Conservation (phyloP, 2,797 vertebrate species). For the Aratinga solstitialis region DNA sequence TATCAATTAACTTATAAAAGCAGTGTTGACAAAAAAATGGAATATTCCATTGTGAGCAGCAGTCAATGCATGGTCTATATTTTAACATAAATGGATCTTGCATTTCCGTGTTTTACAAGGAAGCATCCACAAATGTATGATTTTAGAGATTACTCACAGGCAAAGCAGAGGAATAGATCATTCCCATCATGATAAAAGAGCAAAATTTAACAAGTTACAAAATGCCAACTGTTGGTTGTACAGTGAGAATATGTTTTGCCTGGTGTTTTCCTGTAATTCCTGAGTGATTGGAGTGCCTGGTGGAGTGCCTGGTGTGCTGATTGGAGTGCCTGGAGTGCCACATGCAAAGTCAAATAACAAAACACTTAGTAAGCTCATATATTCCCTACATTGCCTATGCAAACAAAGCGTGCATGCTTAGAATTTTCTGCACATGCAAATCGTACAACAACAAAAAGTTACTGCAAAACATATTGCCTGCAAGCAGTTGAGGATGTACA, state of each 20-base stretch:
- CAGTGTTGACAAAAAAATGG: background rate
- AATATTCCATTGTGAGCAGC: background rate
- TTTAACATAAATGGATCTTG: background rate
- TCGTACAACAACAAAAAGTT: background rate
- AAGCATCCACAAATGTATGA: background rate
- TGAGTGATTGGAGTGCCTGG: background rate
- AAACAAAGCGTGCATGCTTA: background rate
- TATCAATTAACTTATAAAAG: conserved; percentile 18
- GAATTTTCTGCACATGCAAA: background rate
- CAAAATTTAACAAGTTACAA: background rate
- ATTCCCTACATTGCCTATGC: background rate
- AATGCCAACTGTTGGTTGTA: background rate
- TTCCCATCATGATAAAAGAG: background rate
- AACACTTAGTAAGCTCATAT: background rate
- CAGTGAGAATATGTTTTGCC: background rate
- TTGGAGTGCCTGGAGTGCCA: background rate
- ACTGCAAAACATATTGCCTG: background rate
- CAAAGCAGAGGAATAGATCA: background rate
- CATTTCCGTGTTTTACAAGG: background rate
- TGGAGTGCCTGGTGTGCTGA: background rate
- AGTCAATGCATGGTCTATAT: background rate
- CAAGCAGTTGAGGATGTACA: background rate
- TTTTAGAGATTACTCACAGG: background rate
- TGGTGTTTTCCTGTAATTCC: background rate
- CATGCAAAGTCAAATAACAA: background rate